A percentile compares a stretch with the other conserved stretches of the same genome.
Evolutionary conservation across 2,113 vertebrate genomes (phyloP).

Genomic region (Rhipidura dahli): DNA sequence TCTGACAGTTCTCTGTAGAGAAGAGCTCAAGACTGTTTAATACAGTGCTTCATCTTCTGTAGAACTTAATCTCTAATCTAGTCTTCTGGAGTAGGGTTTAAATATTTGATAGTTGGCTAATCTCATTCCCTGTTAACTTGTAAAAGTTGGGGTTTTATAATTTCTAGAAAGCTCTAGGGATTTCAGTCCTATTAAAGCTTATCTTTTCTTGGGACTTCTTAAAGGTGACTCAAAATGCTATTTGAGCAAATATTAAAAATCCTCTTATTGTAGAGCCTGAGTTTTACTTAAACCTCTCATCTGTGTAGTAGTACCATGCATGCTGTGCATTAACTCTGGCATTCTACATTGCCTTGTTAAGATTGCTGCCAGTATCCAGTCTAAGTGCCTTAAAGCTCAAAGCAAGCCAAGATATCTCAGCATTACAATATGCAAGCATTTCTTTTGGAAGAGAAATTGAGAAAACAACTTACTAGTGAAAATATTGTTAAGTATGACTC

Average conservation of each 20-base stretch:
- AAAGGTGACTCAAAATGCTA: background rate
- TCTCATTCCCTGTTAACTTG: background rate
- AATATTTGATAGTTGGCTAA: background rate
- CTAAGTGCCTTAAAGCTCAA: background rate
- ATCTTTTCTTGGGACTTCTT: background rate
- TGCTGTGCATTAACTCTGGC: background rate
- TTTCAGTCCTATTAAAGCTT: conserved; percentile 1
- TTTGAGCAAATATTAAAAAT: background rate
- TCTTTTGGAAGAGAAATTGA: background rate
- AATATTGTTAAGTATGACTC: background rate
- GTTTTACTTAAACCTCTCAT: background rate
- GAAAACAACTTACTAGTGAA: background rate
- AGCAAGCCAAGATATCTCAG: background rate
- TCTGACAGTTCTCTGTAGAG: background rate
- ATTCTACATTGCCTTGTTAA: background rate
- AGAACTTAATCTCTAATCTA: background rate
- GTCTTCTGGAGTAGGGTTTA: background rate
- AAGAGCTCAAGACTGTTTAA: background rate
- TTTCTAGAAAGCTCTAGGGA: background rate
- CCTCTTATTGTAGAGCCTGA: background rate
- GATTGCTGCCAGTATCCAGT: background rate
- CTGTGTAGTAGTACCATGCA: fast-evolving
- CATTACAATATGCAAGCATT: background rate
- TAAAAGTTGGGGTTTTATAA: background rate
- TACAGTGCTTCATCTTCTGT: background rate